Base-by-base conservation (phyloP, 2,888 invertebrate species). In the Gymnosoma rotundatum region DNA sequence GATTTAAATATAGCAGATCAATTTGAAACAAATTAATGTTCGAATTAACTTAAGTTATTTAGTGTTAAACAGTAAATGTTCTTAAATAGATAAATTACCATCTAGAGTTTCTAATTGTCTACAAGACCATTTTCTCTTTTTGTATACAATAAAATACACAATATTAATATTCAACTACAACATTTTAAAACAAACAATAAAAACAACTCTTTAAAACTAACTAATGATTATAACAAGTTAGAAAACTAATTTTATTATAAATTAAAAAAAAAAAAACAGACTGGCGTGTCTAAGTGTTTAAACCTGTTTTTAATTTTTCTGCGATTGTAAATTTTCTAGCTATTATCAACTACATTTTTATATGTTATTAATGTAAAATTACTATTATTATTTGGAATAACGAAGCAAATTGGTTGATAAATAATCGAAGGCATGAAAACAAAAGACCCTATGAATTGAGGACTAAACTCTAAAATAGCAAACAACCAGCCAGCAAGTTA, bases 301-400 rank as follows among this genome's bases (percentile, higher is more conserved):
- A 82, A 82, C 82, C 66, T 78, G 82, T 82, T 82, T 76, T 48
- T 16, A 36, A 12, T 64, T 64, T 32, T 36, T 14, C 20, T 48
- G 20, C 16, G 38, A 58, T 12, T 9, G 48, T 18, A 3, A 52
- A 42, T 72, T 64, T 58, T 16, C 9, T 66, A 20, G 38, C 54
- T 48, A 64, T 70, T 54, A 58, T 54, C 38, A 66, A 64, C 48
- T 38, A n/a, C 56, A 58, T 72, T 72, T 64, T 58, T 38, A 38
- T 32, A 32, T n/a, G 42, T 42, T 61, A 78, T 69, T 61, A 61
- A 45, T 45, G 21, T 42, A 32, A 25, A 64, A 56, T 72, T 72
- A 72, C 58, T 38, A 78, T 38, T 64, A 78, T 48, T 56, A 48
- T 70, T 72, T 21, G 8, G 25, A 61, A 70, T 25, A 66, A 42